Percentiles rank a stretch among this genome's conserved stretches.
phyloP scores from a whole-genome alignment of 2,888 invertebrate genomes.

The Ophion ventricosus region DNA sequence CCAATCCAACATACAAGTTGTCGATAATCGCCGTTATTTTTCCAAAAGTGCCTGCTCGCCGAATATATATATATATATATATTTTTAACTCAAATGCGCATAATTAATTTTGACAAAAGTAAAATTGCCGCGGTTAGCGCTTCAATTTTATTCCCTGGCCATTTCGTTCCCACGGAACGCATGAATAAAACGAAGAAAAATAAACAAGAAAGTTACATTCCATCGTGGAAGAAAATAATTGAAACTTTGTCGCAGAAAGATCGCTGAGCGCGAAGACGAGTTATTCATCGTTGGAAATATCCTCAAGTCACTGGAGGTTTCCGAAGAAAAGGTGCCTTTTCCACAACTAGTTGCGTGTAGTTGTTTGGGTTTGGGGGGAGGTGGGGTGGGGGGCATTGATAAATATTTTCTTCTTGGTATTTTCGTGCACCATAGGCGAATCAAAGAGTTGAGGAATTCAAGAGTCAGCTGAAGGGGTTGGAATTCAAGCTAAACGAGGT shows the following conservation, averaged over 20 bases:
- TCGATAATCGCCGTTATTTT: too few relatives aligned
- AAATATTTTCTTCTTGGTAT: constrained; percentile 26
- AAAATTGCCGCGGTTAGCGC: not conserved
- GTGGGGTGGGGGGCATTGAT: too few relatives aligned
- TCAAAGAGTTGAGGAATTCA: constrained; percentile 87
- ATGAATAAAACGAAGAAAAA: too few relatives aligned
- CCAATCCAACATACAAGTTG: too few relatives aligned
- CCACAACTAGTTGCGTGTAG: too few relatives aligned
- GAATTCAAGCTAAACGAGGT: constrained; percentile 77
- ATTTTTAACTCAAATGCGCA: too few relatives aligned
- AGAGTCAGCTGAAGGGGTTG: constrained; percentile 83
- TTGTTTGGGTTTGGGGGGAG: too few relatives aligned
- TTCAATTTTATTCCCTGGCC: not conserved
- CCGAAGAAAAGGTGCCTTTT: constrained; percentile 86
- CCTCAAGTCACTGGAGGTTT: constrained; percentile 88
- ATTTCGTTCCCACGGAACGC: not conserved
- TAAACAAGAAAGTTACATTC: not conserved
- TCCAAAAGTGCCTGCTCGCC: too few relatives aligned
- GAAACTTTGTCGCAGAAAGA: constrained; percentile 83
- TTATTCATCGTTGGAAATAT: constrained; percentile 89
- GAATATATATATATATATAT: too few relatives aligned
- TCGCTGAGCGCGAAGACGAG: constrained; percentile 89
- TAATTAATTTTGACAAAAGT: too few relatives aligned
- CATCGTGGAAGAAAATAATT: constrained; percentile 27
- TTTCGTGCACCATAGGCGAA: constrained; percentile 83